These are phyloP conservation scores for Drosophila arizonae DNA, from an alignment of 1,140 invertebrate genomes.

Conservation along the genomic window DNA sequence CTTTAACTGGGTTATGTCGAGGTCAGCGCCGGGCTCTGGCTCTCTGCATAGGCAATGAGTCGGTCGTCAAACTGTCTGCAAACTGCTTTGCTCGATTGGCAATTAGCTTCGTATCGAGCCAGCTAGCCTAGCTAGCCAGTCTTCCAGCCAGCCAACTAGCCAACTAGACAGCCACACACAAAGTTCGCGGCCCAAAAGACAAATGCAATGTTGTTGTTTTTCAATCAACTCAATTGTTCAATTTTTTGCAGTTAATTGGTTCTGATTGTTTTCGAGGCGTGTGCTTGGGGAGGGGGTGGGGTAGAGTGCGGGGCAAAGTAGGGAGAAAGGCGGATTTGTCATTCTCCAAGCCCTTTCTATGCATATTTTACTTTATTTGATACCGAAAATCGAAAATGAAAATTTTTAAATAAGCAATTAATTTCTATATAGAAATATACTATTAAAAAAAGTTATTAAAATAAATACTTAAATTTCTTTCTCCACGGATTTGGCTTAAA, in stretches of 20 bases:
- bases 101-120: constrained; percentile 59
- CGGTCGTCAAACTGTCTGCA: constrained; percentile 73
- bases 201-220: constrained; percentile 38
- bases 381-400: too few species aligned
- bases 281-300: constrained; percentile 15
- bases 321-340: too few species aligned
- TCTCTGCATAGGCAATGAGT: constrained; percentile 66
- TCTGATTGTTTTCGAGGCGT: constrained; percentile 79
- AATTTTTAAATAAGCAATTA: too few species aligned
- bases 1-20: constrained; percentile 50
- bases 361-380: background rate
- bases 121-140: background rate
- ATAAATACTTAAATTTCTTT: too few species aligned
- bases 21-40: constrained; percentile 39
- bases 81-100: constrained; percentile 60
- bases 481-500: too few species aligned
- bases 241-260: constrained; percentile 75
- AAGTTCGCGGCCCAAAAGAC: constrained; percentile 32
- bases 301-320: background rate
- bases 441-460: too few species aligned
- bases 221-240: constrained; percentile 67
- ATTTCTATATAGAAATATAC: too few species aligned
- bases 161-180: constrained; percentile 28
- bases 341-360: too few species aligned
- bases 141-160: background rate